These are phyloP conservation scores for Drosophila tsacasi DNA, from an alignment of 1,140 invertebrate genomes.

Conservation along the genomic window DNA sequence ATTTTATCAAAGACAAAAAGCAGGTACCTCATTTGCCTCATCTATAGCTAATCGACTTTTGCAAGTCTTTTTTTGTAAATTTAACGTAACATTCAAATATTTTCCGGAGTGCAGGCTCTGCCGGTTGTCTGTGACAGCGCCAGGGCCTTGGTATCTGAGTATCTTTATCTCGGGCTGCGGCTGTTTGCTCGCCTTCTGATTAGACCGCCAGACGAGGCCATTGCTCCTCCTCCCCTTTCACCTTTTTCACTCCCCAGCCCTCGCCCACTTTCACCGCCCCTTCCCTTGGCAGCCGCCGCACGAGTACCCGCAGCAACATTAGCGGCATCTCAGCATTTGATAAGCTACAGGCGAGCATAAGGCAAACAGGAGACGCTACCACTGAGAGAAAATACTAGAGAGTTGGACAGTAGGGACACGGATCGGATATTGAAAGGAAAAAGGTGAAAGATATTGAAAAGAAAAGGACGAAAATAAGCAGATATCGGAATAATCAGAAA, in stretches of 20 bases:
- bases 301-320: constrained; percentile 64
- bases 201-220: constrained; percentile 64
- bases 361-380: constrained; percentile 26
- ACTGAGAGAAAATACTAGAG: neutral
- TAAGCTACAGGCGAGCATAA: constrained; percentile 74
- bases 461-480: neutral
- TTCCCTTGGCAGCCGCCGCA: constrained; percentile 22
- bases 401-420: neutral
- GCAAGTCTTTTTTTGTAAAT: neutral
- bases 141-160: constrained; percentile 30
- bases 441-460: no score
- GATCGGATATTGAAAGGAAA: neutral
- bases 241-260: constrained; percentile 11
- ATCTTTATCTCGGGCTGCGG: constrained; percentile 67
- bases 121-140: constrained; percentile 27
- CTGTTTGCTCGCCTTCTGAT: constrained; percentile 78
- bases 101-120: constrained; percentile 20
- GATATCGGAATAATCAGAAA: no score
- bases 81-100: neutral
- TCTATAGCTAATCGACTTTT: no score
- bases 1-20: neutral
- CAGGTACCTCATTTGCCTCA: no score
- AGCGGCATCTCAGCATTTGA: constrained; percentile 71
- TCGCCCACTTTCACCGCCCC: neutral
- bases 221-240: neutral